Evolutionary conservation across 1,140 invertebrate species (phyloP).

Genomic region (Hormaphis cornu): DNA sequence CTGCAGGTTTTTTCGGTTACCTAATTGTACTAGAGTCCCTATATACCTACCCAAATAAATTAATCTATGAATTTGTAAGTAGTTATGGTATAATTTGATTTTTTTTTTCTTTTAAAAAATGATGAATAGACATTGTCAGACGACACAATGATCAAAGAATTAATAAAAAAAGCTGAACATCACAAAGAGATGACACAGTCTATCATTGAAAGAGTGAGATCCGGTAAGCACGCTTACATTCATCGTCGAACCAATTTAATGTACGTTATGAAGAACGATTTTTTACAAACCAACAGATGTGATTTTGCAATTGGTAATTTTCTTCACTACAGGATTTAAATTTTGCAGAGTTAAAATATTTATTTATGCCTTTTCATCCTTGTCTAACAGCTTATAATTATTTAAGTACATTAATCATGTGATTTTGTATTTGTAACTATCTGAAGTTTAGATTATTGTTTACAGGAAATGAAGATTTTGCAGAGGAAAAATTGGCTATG

Average conservation of each 20-base stretch:
- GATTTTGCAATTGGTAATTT: conserved; percentile 56
- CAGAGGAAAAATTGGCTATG: conserved; percentile 68
- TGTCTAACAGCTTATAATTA: too few species aligned
- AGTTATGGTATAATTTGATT: neutral
- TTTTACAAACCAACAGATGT: conserved; percentile 52
- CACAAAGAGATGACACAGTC: conserved; percentile 44
- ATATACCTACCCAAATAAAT: too few species aligned
- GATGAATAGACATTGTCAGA: conserved; percentile 39
- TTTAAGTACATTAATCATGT: too few species aligned
- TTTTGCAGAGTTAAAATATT: too few species aligned
- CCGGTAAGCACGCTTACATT: conserved; percentile 61
- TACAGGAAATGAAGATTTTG: conserved; percentile 53
- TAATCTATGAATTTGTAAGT: too few species aligned
- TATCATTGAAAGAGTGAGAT: conserved; percentile 52
- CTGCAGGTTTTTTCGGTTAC: too few species aligned
- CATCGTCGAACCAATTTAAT: conserved; percentile 69
- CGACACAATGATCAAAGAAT: conserved; percentile 46
- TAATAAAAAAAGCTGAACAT: conserved; percentile 49
- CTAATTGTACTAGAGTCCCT: too few species aligned
- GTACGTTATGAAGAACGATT: conserved; percentile 55
- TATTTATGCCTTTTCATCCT: too few species aligned
- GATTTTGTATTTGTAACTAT: too few species aligned
- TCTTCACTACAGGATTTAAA: too few species aligned
- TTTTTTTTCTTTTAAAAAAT: neutral
- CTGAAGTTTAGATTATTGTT: too few species aligned